phyloP scores from a whole-genome alignment of 2,797 vertebrate genomes.

The Decapterus maruadsi region DNA sequence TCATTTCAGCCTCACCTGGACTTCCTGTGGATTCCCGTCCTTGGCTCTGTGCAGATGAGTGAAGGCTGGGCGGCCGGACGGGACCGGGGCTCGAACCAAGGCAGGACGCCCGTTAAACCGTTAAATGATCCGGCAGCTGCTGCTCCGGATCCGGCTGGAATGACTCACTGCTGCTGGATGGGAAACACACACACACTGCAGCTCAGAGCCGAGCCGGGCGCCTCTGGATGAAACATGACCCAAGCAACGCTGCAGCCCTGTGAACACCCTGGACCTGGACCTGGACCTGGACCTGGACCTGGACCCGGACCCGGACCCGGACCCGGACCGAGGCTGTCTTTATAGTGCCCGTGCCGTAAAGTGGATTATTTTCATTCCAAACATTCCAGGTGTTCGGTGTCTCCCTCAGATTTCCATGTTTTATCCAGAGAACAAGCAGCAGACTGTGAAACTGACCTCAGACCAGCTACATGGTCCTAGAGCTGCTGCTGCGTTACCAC shows the following conservation, averaged over 20 bases:
- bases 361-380: slow-evolving; percentile 1
- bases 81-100: background rate
- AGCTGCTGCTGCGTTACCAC: background rate
- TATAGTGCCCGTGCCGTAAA: background rate
- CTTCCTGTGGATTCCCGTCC: background rate
- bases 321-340: background rate
- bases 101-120: background rate
- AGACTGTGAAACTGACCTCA: background rate
- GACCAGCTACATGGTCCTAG: background rate
- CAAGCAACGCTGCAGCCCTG: slow-evolving; percentile 27
- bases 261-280: slow-evolving; percentile 13
- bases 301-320: background rate
- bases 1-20: slow-evolving; percentile 24
- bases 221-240: slow-evolving; percentile 43
- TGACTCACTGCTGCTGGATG: slow-evolving; percentile 38
- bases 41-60: slow-evolving; percentile 13
- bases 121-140: slow-evolving; percentile 49
- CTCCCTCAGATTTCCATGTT: background rate
- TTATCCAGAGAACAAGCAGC: background rate
- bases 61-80: background rate
- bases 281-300: too few species aligned
- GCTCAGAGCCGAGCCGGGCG: slow-evolving; percentile 16
- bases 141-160: slow-evolving; percentile 19
- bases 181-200: slow-evolving; percentile 10
- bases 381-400: slow-evolving; percentile 2